Percentiles rank a stretch among this genome's conserved stretches.
Evolutionary conservation across 2,888 invertebrate species (phyloP).

Genomic region (Cerceris rybyensis): DNA sequence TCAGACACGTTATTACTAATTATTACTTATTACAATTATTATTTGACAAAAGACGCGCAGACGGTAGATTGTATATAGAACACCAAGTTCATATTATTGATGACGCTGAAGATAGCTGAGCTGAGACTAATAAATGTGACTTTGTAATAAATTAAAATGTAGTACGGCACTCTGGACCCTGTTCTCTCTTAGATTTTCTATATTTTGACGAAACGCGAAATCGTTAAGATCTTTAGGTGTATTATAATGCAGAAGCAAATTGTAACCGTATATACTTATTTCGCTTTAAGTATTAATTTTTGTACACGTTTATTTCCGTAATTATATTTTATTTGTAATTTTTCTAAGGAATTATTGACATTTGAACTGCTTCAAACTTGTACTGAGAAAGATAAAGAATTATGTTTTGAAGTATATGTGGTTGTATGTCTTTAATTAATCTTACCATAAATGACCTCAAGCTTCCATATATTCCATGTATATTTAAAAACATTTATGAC

Average conservation of each 20-base stretch:
- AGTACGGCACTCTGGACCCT: slow-evolving; percentile 60
- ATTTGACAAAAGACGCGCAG: slow-evolving; percentile 61
- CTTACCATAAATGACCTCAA: not conserved
- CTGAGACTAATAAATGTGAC: slow-evolving; percentile 77
- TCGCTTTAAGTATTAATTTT: slow-evolving; percentile 60
- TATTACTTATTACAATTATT: slow-evolving; percentile 62
- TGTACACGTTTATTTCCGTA: slow-evolving; percentile 58
- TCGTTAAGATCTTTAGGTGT: slow-evolving; percentile 47
- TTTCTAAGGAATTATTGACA: slow-evolving; percentile 60
- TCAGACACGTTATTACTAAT: slow-evolving; percentile 62
- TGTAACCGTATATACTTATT: slow-evolving; percentile 55
- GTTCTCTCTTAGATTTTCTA: slow-evolving; percentile 56
- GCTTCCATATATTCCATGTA: too few species aligned
- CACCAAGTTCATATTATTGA: slow-evolving; percentile 74
- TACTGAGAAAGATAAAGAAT: slow-evolving; percentile 59
- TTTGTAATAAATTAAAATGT: slow-evolving; percentile 75
- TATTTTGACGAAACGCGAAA: slow-evolving; percentile 38
- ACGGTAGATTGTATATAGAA: slow-evolving; percentile 76
- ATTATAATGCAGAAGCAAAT: slow-evolving; percentile 42
- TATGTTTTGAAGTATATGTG: slow-evolving; percentile 59
- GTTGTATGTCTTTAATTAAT: slow-evolving; percentile 41
- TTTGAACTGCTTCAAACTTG: slow-evolving; percentile 59
- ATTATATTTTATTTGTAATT: slow-evolving; percentile 67
- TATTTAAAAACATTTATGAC: too few species aligned
- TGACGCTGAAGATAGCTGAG: slow-evolving; percentile 72